phyloP scores from a whole-genome alignment of 2,113 vertebrate species.

The Bambusicola thoracicus region DNA sequence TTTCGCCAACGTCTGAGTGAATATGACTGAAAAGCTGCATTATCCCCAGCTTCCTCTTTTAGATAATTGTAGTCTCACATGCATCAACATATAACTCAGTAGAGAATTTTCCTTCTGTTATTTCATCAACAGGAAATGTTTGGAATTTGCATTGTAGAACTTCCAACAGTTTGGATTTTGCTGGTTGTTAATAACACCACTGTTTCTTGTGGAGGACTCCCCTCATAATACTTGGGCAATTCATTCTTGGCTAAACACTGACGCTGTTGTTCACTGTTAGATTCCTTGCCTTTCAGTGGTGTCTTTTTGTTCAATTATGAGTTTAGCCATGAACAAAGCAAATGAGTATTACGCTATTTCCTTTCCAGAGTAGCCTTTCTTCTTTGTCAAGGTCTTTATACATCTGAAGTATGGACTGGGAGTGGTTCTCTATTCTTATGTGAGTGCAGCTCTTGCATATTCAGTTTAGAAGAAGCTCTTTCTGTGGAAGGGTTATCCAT shows the following conservation, averaged over 20 bases:
- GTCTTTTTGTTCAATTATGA: not conserved
- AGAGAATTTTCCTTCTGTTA: conserved; percentile 12
- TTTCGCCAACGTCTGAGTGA: not conserved
- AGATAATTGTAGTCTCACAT: not conserved
- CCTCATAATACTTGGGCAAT: not conserved
- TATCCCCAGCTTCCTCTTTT: not conserved
- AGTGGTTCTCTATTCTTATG: not conserved
- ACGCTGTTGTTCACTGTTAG: rapidly evolving
- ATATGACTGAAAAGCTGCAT: not conserved
- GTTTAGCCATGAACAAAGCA: not conserved
- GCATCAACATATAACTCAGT: not conserved
- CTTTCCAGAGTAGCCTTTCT: not conserved
- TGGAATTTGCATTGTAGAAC: conserved; percentile 50
- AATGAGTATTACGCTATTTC: not conserved
- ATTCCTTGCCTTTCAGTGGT: conserved; percentile 5
- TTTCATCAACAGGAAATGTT: conserved; percentile 57
- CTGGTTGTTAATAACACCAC: conserved; percentile 53
- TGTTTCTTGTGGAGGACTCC: conserved; percentile 9
- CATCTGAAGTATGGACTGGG: rapidly evolving
- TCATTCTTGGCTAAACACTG: conserved; percentile 44
- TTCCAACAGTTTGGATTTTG: conserved; percentile 42
- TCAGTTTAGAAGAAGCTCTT: not conserved
- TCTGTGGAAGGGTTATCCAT: not conserved
- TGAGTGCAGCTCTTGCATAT: not conserved
- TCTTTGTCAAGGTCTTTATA: not conserved